Conservation (phyloP, 2,797 vertebrate species). For the Acanthurus lineatus region DNA sequence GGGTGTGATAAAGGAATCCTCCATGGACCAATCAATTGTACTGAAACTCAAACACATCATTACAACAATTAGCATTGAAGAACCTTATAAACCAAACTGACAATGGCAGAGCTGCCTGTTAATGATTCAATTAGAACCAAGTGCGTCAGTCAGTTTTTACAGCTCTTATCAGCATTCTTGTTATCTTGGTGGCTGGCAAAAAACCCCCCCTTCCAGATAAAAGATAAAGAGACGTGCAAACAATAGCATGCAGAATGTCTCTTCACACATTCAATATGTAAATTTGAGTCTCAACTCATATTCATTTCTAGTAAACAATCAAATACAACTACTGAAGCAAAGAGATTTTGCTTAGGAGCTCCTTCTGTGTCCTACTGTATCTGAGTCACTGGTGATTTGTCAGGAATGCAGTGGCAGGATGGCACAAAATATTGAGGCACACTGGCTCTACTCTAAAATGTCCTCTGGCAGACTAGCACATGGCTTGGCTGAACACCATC, state of each 20-base stretch:
- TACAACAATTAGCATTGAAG: not conserved
- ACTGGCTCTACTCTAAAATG: constrained; percentile 48
- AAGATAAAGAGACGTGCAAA: not conserved
- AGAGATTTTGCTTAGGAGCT: not conserved
- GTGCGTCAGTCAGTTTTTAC: not conserved
- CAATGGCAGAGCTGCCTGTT: not conserved
- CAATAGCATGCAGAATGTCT: not conserved
- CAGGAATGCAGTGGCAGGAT: constrained; percentile 34
- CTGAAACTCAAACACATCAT: not conserved
- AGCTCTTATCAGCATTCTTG: not conserved
- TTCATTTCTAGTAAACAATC: not conserved
- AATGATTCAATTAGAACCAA: not conserved
- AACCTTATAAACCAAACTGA: not conserved
- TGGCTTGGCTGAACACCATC: constrained; percentile 49
- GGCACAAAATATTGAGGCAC: constrained; percentile 42
- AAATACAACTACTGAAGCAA: not conserved
- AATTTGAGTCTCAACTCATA: not conserved
- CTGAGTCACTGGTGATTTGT: constrained; percentile 32
- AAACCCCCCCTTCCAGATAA: not conserved
- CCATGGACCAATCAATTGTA: not conserved
- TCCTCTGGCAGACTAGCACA: constrained; percentile 61
- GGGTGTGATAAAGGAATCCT: not conserved
- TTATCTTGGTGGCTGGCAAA: not conserved
- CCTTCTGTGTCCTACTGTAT: constrained; percentile 1
- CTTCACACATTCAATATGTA: not conserved